Evolutionary conservation across 2,888 invertebrate genomes (phyloP).

Genomic region (Pristionchus maxplancki): DNA sequence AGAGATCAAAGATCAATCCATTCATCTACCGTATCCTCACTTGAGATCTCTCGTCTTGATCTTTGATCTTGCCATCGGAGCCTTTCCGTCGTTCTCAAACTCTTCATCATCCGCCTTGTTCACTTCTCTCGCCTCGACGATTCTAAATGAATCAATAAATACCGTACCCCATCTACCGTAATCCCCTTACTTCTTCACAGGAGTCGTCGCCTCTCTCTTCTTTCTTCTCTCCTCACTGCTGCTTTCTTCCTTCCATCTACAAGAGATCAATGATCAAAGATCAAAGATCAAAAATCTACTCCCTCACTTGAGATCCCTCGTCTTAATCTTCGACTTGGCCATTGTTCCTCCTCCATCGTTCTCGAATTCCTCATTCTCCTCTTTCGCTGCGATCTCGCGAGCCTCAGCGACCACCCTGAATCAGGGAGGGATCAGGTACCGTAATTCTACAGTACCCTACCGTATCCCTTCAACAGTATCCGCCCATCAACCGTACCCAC

Average conservation of each 20-base stretch:
- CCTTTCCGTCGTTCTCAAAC: conserved; percentile 18
- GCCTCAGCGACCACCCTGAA: conserved; percentile 36
- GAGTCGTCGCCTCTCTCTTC: background rate
- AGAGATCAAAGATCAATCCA: conserved; percentile 13
- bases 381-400: background rate
- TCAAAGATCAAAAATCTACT: background rate
- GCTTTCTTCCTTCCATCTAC: background rate
- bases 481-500: background rate
- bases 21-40: background rate
- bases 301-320: conserved; percentile 30
- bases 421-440: background rate
- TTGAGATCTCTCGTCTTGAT: conserved; percentile 41
- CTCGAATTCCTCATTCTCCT: conserved; percentile 34
- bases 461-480: too few relatives aligned
- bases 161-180: background rate
- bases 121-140: background rate
- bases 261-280: background rate
- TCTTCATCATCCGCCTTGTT: background rate
- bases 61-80: background rate
- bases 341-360: background rate
- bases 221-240: background rate
- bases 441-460: background rate
- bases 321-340: conserved; percentile 39
- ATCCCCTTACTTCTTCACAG: background rate
- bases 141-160: background rate